Percentiles rank a stretch among this genome's conserved stretches.
phyloP scores from a whole-genome alignment of 2,888 invertebrate genomes.

The Digitonthophagus gazella region DNA sequence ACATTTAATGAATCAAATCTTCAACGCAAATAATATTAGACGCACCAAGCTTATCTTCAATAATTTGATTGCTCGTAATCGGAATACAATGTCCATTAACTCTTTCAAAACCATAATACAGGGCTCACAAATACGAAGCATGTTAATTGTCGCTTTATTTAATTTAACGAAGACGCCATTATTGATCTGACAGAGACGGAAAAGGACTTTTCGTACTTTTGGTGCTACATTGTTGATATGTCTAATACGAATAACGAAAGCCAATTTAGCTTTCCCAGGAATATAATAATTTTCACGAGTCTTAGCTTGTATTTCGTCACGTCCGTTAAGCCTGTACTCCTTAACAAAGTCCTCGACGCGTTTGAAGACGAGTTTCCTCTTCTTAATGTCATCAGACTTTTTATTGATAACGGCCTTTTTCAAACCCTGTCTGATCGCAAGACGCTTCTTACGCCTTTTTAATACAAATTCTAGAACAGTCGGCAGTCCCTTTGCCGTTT shows the following conservation, averaged over 20 bases:
- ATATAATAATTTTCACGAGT: slow-evolving; percentile 95
- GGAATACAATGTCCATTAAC: slow-evolving; percentile 85
- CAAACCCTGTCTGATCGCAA: slow-evolving; percentile 67
- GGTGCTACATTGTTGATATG: slow-evolving; percentile 86
- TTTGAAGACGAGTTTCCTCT: slow-evolving; percentile 88
- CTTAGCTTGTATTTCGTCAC: slow-evolving; percentile 90
- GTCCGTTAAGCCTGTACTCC: slow-evolving; percentile 89
- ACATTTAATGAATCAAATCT: slow-evolving; percentile 96
- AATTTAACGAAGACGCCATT: slow-evolving; percentile 97
- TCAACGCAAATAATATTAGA: slow-evolving; percentile 91
- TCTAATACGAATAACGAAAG: slow-evolving; percentile 96
- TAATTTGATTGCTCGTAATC: slow-evolving; percentile 89
- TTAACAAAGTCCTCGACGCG: slow-evolving; percentile 95
- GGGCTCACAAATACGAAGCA: slow-evolving; percentile 98
- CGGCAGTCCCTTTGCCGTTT: slow-evolving; percentile 76
- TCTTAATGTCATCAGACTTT: slow-evolving; percentile 71
- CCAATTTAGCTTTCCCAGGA: slow-evolving; percentile 92
- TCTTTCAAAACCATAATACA: slow-evolving; percentile 96
- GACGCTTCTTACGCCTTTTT: slow-evolving; percentile 87
- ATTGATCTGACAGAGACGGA: slow-evolving; percentile 98
- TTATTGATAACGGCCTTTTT: slow-evolving; percentile 67
- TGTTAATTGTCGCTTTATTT: slow-evolving; percentile 98
- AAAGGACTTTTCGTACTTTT: slow-evolving; percentile 92
- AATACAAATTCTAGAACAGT: slow-evolving; percentile 96
- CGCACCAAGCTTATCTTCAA: slow-evolving; percentile 84